A percentile compares a stretch with the other conserved stretches of the same genome.
phyloP scores from a whole-genome alignment of 1,140 invertebrate genomes.

The Saccostrea glomerata region DNA sequence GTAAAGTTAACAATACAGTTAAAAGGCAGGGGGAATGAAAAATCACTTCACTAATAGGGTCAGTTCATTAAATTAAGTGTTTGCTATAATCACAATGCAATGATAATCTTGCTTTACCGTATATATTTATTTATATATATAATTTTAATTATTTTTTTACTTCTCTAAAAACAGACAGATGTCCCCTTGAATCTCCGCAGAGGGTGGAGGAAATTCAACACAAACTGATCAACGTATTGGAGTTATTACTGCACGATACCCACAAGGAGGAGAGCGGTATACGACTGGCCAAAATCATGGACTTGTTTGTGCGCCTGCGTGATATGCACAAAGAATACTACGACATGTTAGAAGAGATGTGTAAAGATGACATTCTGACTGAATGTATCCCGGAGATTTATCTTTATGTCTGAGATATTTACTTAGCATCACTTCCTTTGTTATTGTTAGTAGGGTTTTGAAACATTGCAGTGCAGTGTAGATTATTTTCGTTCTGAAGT shows the following conservation, averaged over 20 bases:
- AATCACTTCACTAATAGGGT: too few relatives aligned
- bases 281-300: conserved; percentile 28
- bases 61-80: too few relatives aligned
- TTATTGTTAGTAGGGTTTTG: too few relatives aligned
- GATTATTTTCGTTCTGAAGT: too few relatives aligned
- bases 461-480: too few relatives aligned
- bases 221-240: conserved; percentile 49
- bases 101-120: too few relatives aligned
- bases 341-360: conserved; percentile 19
- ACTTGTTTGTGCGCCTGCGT: conserved; percentile 38
- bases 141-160: background rate
- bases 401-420: conserved; percentile 2
- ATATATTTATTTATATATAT: too few relatives aligned
- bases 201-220: conserved; percentile 67
- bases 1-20: too few relatives aligned
- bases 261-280: background rate
- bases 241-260: background rate
- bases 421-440: too few relatives aligned
- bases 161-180: conserved; percentile 57
- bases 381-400: conserved; percentile 37
- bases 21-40: too few relatives aligned
- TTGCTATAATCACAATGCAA: too few relatives aligned
- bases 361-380: conserved; percentile 35
- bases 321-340: conserved; percentile 18
- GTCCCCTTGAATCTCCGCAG: conserved; percentile 53